Base-by-base conservation (phyloP, 2,888 invertebrate genomes). In the Euphydryas editha region DNA sequence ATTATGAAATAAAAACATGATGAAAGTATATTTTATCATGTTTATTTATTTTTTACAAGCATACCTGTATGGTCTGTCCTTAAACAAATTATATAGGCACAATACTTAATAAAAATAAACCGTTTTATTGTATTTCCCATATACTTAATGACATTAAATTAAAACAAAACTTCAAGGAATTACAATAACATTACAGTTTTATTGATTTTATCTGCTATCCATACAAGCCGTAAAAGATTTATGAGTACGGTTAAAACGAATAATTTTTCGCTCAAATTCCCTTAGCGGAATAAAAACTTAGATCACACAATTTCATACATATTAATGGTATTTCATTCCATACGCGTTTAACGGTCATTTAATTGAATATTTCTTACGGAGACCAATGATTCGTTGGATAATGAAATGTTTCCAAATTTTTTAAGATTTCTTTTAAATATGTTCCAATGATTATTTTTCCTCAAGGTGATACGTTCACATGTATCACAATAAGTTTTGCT, bases 231-330 rank as follows among this genome's bases (percentile, higher is more conserved):
- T 44, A 37, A 18, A 51, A 63, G 69, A 73, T 71, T 68, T 69
- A 61, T 62, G 67, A 71, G 49, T 57, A 58, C 54, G 37, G 56
- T 55, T 61, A 49, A 56, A 68, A 61, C 54, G 46, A 69, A 71
- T 67, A 63, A 70, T 71, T 71, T 65, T 72, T 66, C 72, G 62
- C 67, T 70, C 56, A 67, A 69, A 71, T 71, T 65, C 67, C 44
- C 62, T 59, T 47, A 54, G 37, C 36, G 51, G 44, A 44, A 59
- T 46, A 71, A 73, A 72, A 72, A 70, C 59, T 54, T 20, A 58
- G 56, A 66, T 72, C 62, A 67, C 68, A 69, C 65, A 71, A 69
- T 60, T 51, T 49, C 42, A 71, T 73, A 46, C 71, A 72, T 72
- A 73, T 74, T 73, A 65, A 74, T 73, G 58, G 58, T 56, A 59